Base-by-base conservation (phyloP, 2,797 vertebrate species). In the Gambelia wislizenii region DNA sequence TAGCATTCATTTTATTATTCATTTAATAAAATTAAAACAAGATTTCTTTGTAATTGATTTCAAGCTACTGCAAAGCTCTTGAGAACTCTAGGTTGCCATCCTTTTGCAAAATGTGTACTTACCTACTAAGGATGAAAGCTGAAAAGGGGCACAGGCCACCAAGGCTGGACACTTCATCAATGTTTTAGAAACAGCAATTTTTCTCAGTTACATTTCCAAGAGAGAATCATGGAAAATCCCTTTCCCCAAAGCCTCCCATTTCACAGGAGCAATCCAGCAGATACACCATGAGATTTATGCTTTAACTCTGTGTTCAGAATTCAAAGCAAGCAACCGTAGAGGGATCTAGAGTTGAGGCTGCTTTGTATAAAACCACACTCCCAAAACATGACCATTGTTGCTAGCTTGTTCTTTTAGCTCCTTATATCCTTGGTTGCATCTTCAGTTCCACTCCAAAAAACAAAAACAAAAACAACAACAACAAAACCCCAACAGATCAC, bases 101-200 rank as follows among this genome's bases (percentile, higher is more conserved):
- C 52, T 94, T 91, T 88, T 91, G 92, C 85, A 88, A 95, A 96
- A 82, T 90, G 89, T 9, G 83, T 86, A 95, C 97, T 97, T 96
- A 98, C 97, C 97, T 96, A 92, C 92, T 96, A 94, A 92, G 95
- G 94, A 92, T 90, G 95, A 96, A 95, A 91, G 96, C 93, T 90
- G 93, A 84, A 89, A 92, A 92, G 92, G 94, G 96, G 96, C 96
- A 96, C 92, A 94, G 95, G 96, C 94, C 95, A 95, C 88, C 84
- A 91, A 56, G 92, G 96, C 95, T 93, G 91, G 91, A 96, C 94
- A 95, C 93, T 94, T 95, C 94, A 95, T 90, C 91, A 92, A 89
- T 85, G 85, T 93, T 92, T 95, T 91, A 94, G 93, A 81, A 89
- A 94, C 90, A 96, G 94, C 95, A 90, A 89, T 67, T 96, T 94